A percentile compares a stretch with the other conserved stretches of the same genome.
Evolutionary conservation across 2,113 vertebrate species (phyloP).

Genomic region (Dicentrarchus labrax): DNA sequence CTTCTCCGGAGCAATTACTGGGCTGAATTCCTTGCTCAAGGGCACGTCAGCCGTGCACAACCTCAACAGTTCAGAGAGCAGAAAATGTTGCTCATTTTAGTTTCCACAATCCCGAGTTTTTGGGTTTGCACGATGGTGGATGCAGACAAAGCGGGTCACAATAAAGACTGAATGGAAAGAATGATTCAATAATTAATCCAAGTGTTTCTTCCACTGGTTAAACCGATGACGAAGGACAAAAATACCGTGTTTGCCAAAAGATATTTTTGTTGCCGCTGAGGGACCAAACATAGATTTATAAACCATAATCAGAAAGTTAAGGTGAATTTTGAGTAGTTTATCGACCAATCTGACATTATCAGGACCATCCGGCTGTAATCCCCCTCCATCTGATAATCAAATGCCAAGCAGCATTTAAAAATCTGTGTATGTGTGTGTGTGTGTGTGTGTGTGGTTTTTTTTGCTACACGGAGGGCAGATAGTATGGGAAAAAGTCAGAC

Average conservation of each 20-base stretch:
- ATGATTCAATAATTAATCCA: conserved; percentile 20
- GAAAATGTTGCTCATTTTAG: conserved; percentile 25
- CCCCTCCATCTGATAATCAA: conserved; percentile 62
- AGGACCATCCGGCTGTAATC: conserved; percentile 12
- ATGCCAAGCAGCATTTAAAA: conserved; percentile 46
- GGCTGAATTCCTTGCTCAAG: conserved; percentile 50
- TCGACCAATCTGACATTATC: conserved; percentile 9
- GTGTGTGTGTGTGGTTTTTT: too few relatives aligned
- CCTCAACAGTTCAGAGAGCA: conserved; percentile 14
- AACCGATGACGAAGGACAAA: not conserved
- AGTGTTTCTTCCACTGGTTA: conserved; percentile 12
- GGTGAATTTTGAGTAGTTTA: not conserved
- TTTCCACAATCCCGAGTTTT: conserved; percentile 22
- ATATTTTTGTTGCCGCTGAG: not conserved
- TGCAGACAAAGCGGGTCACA: not conserved
- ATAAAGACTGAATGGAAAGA: conserved; percentile 23
- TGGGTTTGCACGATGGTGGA: not conserved
- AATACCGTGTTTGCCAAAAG: not conserved
- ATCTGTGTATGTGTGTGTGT: not conserved
- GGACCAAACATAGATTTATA: not conserved
- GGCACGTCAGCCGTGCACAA: conserved; percentile 34
- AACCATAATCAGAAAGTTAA: not conserved
- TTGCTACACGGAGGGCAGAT: not conserved
- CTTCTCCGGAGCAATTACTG: conserved; percentile 7
- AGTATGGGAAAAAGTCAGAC: not conserved